These are phyloP conservation scores for Neodon shergylaensis DNA, from an alignment of 2,113 vertebrate genomes.

Conservation along the genomic window DNA sequence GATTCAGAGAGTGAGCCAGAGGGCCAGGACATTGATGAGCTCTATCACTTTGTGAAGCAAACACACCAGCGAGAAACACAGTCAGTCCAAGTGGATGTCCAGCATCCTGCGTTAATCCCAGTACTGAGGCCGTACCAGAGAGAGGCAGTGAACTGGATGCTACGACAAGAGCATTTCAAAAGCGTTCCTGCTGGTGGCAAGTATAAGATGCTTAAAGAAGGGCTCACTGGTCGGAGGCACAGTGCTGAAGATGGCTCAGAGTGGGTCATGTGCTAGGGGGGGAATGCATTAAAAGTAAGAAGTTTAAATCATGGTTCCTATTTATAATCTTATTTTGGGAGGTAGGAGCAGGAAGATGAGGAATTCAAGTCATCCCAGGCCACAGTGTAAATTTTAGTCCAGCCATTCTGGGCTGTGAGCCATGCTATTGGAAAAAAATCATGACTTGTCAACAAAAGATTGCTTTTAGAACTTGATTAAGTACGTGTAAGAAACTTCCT, in stretches of 20 bases:
- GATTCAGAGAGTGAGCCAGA: slow-evolving; percentile 94
- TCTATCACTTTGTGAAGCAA: slow-evolving; percentile 95
- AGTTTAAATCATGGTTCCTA: not conserved
- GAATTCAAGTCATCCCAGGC: not conserved
- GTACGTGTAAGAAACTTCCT: not conserved
- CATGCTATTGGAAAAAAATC: not conserved
- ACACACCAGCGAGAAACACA: slow-evolving; percentile 88
- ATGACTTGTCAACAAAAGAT: not conserved
- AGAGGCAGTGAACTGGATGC: slow-evolving; percentile 91
- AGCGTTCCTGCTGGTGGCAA: slow-evolving; percentile 79
- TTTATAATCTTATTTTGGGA: not conserved
- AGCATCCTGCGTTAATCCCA: slow-evolving; percentile 93
- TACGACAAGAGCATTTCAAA: slow-evolving; percentile 83
- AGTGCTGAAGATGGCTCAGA: not conserved
- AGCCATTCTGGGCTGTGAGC: not conserved
- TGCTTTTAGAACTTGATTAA: slow-evolving; percentile 14
- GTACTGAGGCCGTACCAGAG: slow-evolving; percentile 87
- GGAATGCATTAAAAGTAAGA: not conserved
- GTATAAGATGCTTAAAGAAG: slow-evolving; percentile 74
- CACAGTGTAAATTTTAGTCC: not conserved
- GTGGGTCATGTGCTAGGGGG: not conserved
- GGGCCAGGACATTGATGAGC: slow-evolving; percentile 96
- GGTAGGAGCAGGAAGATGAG: not conserved
- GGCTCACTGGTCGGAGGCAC: not conserved
- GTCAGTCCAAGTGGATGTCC: slow-evolving; percentile 88